Evolutionary conservation across 2,797 vertebrate species (phyloP), one percentile per base, ranked within the genome.

Genomic region (Tenualosa ilisha): DNA sequence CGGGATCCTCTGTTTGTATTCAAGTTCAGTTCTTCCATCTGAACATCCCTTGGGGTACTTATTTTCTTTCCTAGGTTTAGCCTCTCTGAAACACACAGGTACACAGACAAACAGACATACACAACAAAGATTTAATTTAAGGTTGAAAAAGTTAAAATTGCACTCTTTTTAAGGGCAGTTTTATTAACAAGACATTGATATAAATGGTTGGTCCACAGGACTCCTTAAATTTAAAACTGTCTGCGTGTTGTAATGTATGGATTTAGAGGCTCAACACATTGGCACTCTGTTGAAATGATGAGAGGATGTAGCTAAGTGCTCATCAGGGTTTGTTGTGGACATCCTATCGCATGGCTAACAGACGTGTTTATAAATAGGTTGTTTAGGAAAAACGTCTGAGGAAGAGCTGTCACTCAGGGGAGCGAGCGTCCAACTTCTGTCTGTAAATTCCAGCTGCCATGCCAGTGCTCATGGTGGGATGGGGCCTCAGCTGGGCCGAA

Each of bases 1-100:
- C 94, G 95, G 46, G 98, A 99, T 40, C 98, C 98, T 0, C 95
- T 96, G 90, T 99, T 99, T 51, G 96, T 94, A 0, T 82, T 90
- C 17, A 99, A 92, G 3, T 97, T 96, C 37, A 99, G 95, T 91
- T 99, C 98, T 89, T 99, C 98, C 12, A 99, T 95, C 98, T 98
- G 98, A 91, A 99, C 85, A 54, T 99, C 98, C 86, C 93, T 96
- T 0, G 98, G 96, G 2, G 94, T 88, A 3, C 97, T 98, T 84
- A 98, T 92, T 94, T 99, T 99, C 94, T 98, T 99, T 75, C 98
- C 98, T 90, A 99, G 93, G 91, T 98, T 96, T 90, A 98, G 91
- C 46, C 92, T 87, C 43, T 53, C 91, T 83, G 89, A 56, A 89
- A 93, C 31, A 24, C 91, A 90, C 40, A 85, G 9, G 84, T 3